Percentiles rank a stretch among this genome's conserved stretches.
Conservation (phyloP, 2,888 invertebrate species). For the Lithophane socia region DNA sequence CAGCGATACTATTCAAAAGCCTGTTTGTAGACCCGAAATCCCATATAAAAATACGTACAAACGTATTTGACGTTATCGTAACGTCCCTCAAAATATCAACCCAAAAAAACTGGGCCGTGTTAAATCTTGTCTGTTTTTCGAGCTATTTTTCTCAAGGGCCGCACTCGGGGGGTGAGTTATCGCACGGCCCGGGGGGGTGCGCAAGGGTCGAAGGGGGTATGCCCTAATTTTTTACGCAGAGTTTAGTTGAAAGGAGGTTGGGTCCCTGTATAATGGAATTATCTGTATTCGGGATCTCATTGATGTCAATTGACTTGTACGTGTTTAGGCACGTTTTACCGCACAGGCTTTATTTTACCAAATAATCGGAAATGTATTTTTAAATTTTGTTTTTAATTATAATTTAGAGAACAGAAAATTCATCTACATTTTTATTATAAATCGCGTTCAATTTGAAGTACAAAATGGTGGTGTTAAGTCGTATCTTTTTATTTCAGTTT, state of each 20-base stretch:
- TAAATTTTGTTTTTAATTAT: conserved; percentile 23
- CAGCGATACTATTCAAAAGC: neutral
- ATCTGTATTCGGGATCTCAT: conserved; percentile 67
- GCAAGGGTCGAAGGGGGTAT: conserved; percentile 68
- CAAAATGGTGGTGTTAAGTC: conserved; percentile 5
- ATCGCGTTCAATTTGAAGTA: conserved; percentile 33
- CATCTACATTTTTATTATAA: conserved; percentile 15
- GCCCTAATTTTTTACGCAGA: conserved; percentile 87
- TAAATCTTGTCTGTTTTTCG: conserved; percentile 88
- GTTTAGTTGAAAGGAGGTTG: conserved; percentile 84
- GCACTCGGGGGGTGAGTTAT: conserved; percentile 68
- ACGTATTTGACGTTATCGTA: conserved; percentile 45
- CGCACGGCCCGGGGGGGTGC: conserved; percentile 47
- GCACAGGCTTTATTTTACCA: conserved; percentile 9
- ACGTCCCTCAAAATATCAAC: conserved; percentile 65
- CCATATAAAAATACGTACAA: neutral
- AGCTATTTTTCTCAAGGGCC: conserved; percentile 90
- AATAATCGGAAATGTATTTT: conserved; percentile 33
- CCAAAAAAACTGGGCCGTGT: conserved; percentile 78
- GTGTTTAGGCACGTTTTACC: conserved; percentile 49
- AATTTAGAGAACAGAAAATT: conserved; percentile 22
- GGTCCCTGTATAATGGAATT: conserved; percentile 68
- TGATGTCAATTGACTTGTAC: conserved; percentile 68
- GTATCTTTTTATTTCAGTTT: conserved; percentile 8
- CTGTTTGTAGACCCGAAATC: neutral